Conservation (phyloP, 2,888 invertebrate genomes). For the Epinotia brunnichana region DNA sequence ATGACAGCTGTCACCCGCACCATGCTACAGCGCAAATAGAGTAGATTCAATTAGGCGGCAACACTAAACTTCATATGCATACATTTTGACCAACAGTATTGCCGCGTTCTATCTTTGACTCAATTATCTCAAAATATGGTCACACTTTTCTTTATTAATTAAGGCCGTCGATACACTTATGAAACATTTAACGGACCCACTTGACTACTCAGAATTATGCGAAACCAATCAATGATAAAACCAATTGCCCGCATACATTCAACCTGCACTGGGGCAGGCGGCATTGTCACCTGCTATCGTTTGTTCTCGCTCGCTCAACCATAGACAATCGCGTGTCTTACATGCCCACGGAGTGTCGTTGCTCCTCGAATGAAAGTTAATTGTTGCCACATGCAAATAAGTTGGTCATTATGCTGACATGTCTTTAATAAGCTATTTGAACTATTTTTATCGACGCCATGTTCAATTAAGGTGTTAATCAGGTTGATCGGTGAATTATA, state of each 20-base stretch:
- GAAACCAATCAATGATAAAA: conserved; percentile 1
- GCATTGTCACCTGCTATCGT: conserved; percentile 33
- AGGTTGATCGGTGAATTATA: conserved; percentile 10
- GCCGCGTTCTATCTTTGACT: too few species aligned
- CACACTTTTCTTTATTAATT: too few species aligned
- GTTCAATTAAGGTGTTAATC: conserved; percentile 22
- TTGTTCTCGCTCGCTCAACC: conserved; percentile 38
- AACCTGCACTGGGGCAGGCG: conserved; percentile 28
- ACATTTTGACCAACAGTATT: too few species aligned
- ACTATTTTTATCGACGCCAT: conserved; percentile 19
- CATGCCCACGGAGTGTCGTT: conserved; percentile 27
- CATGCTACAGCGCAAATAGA: too few species aligned
- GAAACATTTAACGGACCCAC: neutral
- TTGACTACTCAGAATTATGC: neutral
- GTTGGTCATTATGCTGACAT: conserved; percentile 4
- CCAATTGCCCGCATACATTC: conserved; percentile 1
- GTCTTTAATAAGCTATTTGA: conserved; percentile 32
- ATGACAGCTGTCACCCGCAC: too few species aligned
- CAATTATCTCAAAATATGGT: too few species aligned
- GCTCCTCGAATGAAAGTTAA: conserved; percentile 41
- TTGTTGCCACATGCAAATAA: conserved; percentile 41
- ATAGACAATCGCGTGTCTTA: conserved; percentile 32
- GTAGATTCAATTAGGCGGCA: too few species aligned
- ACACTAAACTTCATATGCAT: too few species aligned
- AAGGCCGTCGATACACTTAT: too few species aligned